phyloP scores from a whole-genome alignment of 2,797 vertebrate species.

The Heliangelus exortis region DNA sequence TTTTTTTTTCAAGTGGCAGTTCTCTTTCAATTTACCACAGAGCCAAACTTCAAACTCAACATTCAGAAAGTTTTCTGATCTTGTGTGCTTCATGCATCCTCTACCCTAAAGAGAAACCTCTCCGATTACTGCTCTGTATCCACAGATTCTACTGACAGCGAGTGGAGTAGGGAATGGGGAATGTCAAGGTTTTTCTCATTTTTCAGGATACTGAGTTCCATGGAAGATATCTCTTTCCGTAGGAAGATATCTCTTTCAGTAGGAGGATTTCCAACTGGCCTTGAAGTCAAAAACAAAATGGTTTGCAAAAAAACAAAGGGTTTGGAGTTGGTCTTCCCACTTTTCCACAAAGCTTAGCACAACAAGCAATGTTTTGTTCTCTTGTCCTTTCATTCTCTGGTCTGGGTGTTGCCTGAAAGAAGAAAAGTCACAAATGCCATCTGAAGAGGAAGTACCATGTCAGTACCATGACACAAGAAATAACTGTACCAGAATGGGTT shows the following conservation, averaged over 20 bases:
- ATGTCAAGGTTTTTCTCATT: background rate
- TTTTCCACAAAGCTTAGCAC: background rate
- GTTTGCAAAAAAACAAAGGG: slow-evolving; percentile 32
- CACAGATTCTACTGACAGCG: background rate
- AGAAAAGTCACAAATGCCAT: background rate
- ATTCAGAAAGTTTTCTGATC: slow-evolving; percentile 24
- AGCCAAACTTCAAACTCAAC: slow-evolving; percentile 44
- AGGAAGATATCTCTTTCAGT: slow-evolving; percentile 44
- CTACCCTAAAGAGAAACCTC: background rate
- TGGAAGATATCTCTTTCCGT: slow-evolving; percentile 49
- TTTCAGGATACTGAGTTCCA: slow-evolving; percentile 11
- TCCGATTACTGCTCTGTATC: slow-evolving; percentile 3
- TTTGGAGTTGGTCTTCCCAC: background rate
- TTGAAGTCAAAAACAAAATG: slow-evolving; percentile 71
- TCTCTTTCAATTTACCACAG: slow-evolving; percentile 42
- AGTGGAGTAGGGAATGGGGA: background rate
- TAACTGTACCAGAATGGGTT: background rate
- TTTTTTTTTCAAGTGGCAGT: slow-evolving; percentile 67
- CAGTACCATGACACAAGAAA: background rate
- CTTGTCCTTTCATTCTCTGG: background rate
- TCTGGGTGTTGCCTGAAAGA: background rate
- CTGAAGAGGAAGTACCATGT: background rate
- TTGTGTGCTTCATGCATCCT: background rate
- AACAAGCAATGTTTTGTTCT: background rate
- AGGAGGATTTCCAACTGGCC: slow-evolving; percentile 70